Base-by-base conservation (phyloP, 2,888 invertebrate species). In the Euphydryas editha region DNA sequence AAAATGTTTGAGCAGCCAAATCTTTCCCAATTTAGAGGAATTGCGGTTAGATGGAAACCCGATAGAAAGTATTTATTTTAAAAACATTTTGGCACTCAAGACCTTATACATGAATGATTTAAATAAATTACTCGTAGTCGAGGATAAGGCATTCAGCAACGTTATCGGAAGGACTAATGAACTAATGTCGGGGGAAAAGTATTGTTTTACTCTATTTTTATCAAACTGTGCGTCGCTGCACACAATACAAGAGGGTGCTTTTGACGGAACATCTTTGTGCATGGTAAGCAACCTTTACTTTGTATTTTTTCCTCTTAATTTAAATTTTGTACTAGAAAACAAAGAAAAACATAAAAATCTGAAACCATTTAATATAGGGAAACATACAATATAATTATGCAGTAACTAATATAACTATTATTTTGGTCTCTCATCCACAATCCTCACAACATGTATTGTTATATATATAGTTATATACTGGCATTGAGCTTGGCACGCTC, bases 21-120 rank as follows among this genome's bases (percentile, higher is more conserved):
- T 87, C 59, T 86, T 93, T 42, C 94, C 94, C 0, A 83, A 82
- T 72, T 81, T 94, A 67, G 87, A 88, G 59, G 88, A 87, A 54
- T 81, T 94, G 7, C 78, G 87, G n/a, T 78, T 94, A 54, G 94
- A 93, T 75, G 91, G 90, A 67, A 94, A 94, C 82, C 91, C 92
- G 2, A 81, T 94, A 15, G 80, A 84, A 57, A 78, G 76, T 39
- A 84, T 94, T 71, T 88, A 87, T 69, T 94, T 94, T 73, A 81
- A 83, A 68, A 88, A 90, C 39, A 87, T 92, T 37, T 75, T 94
- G 18, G 84, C 83, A 8, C 62, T 94, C 13, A 86, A 82, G 73
- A 87, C 74, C 73, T 80, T 94, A 57, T 87, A 88, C 63, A 87
- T 93, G 77, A 92, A 85, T 65, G 87, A 92, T 60, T 75, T 93